Evolutionary conservation across 2,888 invertebrate species (phyloP).

Genomic region (Hoplodrina ambigua): DNA sequence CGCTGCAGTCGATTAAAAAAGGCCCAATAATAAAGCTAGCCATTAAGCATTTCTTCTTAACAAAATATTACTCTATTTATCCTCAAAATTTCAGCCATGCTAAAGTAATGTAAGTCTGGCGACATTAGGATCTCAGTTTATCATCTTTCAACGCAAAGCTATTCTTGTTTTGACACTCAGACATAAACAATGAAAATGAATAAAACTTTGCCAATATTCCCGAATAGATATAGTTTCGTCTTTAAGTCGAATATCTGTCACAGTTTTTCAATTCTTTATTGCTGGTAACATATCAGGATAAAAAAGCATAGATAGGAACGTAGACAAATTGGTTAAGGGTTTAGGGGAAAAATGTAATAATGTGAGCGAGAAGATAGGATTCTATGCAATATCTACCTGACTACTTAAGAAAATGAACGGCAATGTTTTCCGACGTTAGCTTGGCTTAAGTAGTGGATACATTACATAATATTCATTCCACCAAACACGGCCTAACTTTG

Average conservation of each 20-base stretch:
- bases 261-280: conserved; percentile 31
- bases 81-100: too few relatives aligned
- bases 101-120: too few relatives aligned
- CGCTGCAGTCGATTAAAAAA: too few relatives aligned
- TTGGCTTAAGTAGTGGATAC: conserved; percentile 11
- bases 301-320: conserved; percentile 25
- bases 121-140: too few relatives aligned
- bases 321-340: conserved; percentile 38
- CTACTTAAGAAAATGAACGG: conserved; percentile 55
- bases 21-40: too few relatives aligned
- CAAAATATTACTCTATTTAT: background rate
- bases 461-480: conserved; percentile 39
- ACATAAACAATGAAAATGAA: conserved; percentile 55
- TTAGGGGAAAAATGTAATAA: conserved; percentile 30
- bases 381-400: conserved; percentile 42
- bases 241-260: conserved; percentile 32
- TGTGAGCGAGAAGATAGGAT: conserved; percentile 26
- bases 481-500: conserved; percentile 45
- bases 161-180: conserved; percentile 53
- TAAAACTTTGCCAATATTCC: conserved; percentile 58
- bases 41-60: background rate
- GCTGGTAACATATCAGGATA: conserved; percentile 6
- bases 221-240: conserved; percentile 23
- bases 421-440: conserved; percentile 51
- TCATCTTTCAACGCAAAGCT: conserved; percentile 24